Evolutionary conservation across 2,797 vertebrate genomes (phyloP).

Genomic region (Coendou prehensilis): DNA sequence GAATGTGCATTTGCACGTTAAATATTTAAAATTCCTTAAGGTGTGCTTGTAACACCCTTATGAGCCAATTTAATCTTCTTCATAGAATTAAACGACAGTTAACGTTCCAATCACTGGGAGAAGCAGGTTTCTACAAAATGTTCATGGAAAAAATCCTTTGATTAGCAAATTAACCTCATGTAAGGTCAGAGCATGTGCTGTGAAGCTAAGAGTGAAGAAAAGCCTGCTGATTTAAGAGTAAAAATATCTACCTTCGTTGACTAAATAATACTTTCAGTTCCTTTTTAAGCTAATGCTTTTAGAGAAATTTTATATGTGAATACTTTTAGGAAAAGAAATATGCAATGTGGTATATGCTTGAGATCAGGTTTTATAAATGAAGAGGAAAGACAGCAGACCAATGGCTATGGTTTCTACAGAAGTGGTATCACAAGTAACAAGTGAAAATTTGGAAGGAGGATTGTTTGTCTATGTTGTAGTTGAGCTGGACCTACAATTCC

Average conservation of each 20-base stretch:
- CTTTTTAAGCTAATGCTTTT: not conserved
- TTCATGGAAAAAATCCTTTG: not conserved
- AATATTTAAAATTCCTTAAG: conserved; percentile 24
- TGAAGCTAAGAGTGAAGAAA: not conserved
- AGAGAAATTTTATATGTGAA: not conserved
- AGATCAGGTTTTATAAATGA: not conserved
- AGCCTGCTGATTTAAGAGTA: not conserved
- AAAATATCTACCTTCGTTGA: not conserved
- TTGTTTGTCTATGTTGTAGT: not conserved
- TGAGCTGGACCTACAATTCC: not conserved
- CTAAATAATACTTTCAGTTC: not conserved
- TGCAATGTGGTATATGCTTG: not conserved
- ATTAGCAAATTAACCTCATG: not conserved
- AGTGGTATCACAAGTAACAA: not conserved
- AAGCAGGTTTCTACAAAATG: not conserved
- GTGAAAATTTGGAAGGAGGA: not conserved
- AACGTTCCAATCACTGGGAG: not conserved
- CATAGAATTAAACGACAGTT: not conserved
- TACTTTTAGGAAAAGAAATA: not conserved
- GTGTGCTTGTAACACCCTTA: not conserved
- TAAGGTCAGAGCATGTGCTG: not conserved
- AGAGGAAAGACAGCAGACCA: not conserved
- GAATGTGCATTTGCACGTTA: not conserved
- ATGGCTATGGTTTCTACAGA: not conserved
- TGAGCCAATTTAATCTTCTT: conserved; percentile 17